Evolutionary conservation across 30 jellyfish, hydroid and myxozoan species (phyloP).

Genomic region (Clytia hemisphaerica): DNA sequence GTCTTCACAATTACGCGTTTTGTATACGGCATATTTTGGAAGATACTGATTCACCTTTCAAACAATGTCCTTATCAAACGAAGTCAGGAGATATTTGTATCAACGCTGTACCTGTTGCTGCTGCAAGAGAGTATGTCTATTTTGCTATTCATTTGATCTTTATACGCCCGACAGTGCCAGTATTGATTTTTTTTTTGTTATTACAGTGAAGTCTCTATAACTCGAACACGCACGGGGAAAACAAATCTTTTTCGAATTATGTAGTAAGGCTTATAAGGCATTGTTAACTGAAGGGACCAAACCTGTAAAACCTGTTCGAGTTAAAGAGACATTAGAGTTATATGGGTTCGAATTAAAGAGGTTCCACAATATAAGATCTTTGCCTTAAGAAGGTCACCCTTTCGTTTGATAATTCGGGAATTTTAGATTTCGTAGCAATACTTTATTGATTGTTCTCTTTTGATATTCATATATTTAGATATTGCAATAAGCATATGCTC

Average conservation of each 20-base stretch:
- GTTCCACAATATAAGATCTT: too few relatives aligned
- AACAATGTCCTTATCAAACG: constrained; percentile 77
- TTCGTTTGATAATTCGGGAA: too few relatives aligned
- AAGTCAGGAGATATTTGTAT: constrained; percentile 75
- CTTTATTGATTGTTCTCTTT: neutral
- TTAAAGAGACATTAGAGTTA: too few relatives aligned
- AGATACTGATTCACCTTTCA: constrained; percentile 85
- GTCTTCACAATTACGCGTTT: constrained; percentile 89
- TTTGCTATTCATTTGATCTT: neutral
- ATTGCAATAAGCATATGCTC: constrained; percentile 83
- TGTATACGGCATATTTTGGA: constrained; percentile 94
- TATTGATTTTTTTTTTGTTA: neutral
- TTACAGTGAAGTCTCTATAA: too few relatives aligned
- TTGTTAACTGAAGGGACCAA: too few relatives aligned
- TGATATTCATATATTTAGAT: constrained; percentile 16
- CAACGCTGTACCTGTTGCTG: constrained; percentile 89
- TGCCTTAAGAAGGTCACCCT: neutral
- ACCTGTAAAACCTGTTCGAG: too few relatives aligned
- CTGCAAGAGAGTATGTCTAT: constrained; percentile 65
- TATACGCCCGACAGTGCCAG: neutral
- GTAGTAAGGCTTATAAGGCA: too few relatives aligned
- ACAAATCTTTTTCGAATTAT: too few relatives aligned
- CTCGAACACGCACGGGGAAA: too few relatives aligned
- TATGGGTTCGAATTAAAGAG: too few relatives aligned
- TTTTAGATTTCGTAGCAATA: neutral